Evolutionary conservation across 2,888 invertebrate genomes (phyloP), one percentile per base, ranked within the genome.

Genomic region (Chrysina gloriosa): DNA sequence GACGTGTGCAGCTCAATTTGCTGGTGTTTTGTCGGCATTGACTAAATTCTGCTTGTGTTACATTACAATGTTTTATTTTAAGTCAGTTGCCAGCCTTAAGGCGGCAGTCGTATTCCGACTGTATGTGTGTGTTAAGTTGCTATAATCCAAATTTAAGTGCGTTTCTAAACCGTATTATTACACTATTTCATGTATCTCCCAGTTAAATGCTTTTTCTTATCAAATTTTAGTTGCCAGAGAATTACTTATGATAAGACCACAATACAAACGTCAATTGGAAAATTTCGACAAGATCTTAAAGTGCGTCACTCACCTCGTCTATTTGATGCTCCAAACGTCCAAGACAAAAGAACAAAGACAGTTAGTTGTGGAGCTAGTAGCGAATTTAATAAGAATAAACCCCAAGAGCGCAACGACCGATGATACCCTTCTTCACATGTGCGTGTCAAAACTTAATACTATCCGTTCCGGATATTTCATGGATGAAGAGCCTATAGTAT

Each of bases 341-440:
- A 83, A 83, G 70, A 84, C 85, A 1, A 80, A 81, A 14, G 85
- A 85, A 56, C 85, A 89, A 72, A 85, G 83, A 70, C 77, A 80
- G 52, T 73, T 82, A 58, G 86, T 86, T 1, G 81, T 74, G 25
- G 77, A 83, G 64, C 77, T 87, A 47, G 87, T 92, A 9, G 85
- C 84, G 65, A 81, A 83, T 72, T 84, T 91, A 61, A 86, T 92
- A 25, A 86, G 85, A 63, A 83, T 85, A 69, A 89, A 92, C 82
- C 89, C 92, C 63, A 88, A 89, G 71, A 91, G 91, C 75, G 88
- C 90, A 5, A 86, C 85, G 77, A 87, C 89, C 67, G 91, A 91
- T 69, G 94, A 95, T 81, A 89, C 93, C n/a, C 85, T 96, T 71
- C 86, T 97, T 69, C 96, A 96, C 85, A 86, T 96, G 72, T 91